These are phyloP conservation scores for Acanthornis magna DNA, from an alignment of 2,797 vertebrate genomes.

Conservation along the genomic window DNA sequence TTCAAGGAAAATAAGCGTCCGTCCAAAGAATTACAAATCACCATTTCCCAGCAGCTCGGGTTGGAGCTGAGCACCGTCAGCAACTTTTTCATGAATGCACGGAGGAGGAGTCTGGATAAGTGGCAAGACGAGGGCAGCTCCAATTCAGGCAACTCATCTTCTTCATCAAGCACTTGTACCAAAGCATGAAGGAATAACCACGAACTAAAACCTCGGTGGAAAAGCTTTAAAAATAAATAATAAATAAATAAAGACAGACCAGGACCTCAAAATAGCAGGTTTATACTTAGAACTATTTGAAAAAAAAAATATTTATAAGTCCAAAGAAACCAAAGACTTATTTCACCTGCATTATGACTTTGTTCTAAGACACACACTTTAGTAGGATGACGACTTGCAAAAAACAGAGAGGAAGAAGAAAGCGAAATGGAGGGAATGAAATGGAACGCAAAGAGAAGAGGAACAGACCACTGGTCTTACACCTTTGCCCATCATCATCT, in stretches of 20 bases:
- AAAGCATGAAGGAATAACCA: slow-evolving; percentile 94
- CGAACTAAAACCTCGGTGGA: slow-evolving; percentile 95
- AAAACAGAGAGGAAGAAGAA: slow-evolving; percentile 57
- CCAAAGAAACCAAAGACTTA: slow-evolving; percentile 99
- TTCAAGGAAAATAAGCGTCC: slow-evolving; percentile 99
- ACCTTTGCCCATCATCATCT: slow-evolving; percentile 80
- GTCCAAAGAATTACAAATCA: slow-evolving; percentile 98
- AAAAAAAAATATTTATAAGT: slow-evolving; percentile 94
- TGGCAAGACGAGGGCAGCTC: slow-evolving; percentile 96
- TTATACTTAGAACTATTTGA: slow-evolving; percentile 85
- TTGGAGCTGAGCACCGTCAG: slow-evolving; percentile 98
- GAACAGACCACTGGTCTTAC: slow-evolving; percentile 80
- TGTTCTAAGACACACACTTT: slow-evolving; percentile 87
- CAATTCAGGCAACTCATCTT: slow-evolving; percentile 86
- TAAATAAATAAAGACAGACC: slow-evolving; percentile 86
- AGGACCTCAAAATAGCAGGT: slow-evolving; percentile 87
- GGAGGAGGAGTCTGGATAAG: slow-evolving; percentile 96
- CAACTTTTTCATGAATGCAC: slow-evolving; percentile 99
- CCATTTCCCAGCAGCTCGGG: slow-evolving; percentile 98
- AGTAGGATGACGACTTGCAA: slow-evolving; percentile 85
- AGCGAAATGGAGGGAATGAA: background rate
- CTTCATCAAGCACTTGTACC: slow-evolving; percentile 93
- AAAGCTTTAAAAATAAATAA: slow-evolving; percentile 92
- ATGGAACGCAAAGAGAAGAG: slow-evolving; percentile 16
- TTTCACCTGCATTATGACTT: slow-evolving; percentile 92